These are phyloP conservation scores for Cephalopachus bancanus DNA, from an alignment of 2,797 vertebrate genomes.

Conservation along the genomic window DNA sequence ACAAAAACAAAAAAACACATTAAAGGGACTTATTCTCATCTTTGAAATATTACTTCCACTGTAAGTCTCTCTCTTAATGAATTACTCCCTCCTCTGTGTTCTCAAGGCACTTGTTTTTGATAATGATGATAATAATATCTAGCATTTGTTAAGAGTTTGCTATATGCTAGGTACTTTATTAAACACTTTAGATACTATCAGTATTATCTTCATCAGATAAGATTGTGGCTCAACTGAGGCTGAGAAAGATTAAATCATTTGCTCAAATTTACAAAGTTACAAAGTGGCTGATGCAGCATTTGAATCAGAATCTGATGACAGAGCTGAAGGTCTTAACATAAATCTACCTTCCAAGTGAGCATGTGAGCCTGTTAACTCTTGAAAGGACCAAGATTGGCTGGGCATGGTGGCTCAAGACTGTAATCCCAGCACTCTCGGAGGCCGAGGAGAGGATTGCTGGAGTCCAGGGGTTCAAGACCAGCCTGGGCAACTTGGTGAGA, in stretches of 20 bases:
- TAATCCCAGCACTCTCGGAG: too few relatives aligned
- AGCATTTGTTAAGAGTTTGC: background rate
- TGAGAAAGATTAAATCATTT: background rate
- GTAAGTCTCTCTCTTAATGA: background rate
- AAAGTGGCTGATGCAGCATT: background rate
- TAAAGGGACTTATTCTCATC: background rate
- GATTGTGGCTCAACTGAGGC: background rate
- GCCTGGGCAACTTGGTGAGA: too few relatives aligned
- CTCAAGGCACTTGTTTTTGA: background rate
- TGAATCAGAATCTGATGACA: conserved; percentile 3
- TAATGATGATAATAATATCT: background rate
- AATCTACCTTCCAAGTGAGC: background rate
- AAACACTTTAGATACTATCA: background rate
- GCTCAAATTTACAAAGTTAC: background rate
- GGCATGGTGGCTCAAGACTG: too few relatives aligned
- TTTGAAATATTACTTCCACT: conserved; percentile 43
- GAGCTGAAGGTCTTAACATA: background rate
- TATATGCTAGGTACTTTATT: background rate
- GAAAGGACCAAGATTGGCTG: background rate
- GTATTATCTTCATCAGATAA: conserved; percentile 3
- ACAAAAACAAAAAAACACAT: background rate
- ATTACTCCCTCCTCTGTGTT: background rate
- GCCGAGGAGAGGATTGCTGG: too few relatives aligned
- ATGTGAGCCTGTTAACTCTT: background rate
- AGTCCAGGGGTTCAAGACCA: too few relatives aligned